These are phyloP conservation scores for Pentalonia nigronervosa DNA, from an alignment of 1,140 invertebrate species.

Conservation along the genomic window DNA sequence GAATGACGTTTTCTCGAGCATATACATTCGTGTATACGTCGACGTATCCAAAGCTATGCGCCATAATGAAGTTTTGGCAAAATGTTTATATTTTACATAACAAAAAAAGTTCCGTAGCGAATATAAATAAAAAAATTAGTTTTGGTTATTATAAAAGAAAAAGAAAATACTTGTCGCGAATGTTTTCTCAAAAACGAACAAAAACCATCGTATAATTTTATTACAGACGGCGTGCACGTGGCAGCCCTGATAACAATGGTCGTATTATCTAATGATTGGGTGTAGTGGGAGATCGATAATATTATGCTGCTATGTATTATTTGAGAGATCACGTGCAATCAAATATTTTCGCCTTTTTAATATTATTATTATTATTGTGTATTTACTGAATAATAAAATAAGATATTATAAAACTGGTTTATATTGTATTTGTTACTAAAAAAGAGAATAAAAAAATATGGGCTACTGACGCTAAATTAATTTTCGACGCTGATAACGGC, in stretches of 20 bases:
- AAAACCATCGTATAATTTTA: neutral
- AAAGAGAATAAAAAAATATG: neutral
- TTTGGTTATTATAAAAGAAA: neutral
- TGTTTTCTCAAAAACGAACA: neutral
- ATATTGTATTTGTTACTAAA: too few species aligned
- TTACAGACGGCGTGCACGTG: neutral
- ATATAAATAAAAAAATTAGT: neutral
- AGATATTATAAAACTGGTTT: too few species aligned
- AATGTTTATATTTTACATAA: neutral
- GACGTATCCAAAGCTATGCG: neutral
- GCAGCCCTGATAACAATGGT: neutral
- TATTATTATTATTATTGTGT: neutral
- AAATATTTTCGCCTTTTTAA: neutral
- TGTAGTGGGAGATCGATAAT: neutral
- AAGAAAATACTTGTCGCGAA: neutral
- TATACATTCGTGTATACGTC: too few species aligned
- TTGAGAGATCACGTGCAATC: neutral
- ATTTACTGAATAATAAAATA: too few species aligned
- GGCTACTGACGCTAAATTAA: neutral
- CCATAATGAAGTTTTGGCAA: too few species aligned
- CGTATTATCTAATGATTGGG: neutral
- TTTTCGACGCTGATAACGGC: neutral
- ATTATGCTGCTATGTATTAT: neutral
- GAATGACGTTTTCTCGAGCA: neutral
- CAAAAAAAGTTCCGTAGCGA: neutral